These are phyloP conservation scores for Alfaro cultratus DNA, from an alignment of 2,797 vertebrate species.

Conservation along the genomic window DNA sequence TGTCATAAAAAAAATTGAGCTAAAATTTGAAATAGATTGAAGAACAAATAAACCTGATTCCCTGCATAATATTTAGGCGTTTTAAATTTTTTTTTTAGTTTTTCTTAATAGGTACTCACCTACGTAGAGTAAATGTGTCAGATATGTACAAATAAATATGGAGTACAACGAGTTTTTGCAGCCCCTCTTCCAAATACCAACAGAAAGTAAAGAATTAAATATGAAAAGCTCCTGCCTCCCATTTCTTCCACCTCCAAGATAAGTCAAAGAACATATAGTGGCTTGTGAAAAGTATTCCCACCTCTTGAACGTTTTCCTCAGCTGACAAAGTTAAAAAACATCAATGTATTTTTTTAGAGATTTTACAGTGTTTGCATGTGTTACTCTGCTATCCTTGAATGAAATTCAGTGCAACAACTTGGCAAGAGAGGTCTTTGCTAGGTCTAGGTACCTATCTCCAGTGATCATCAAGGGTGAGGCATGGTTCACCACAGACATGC, in stretches of 20 bases:
- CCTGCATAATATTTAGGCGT: constrained; percentile 5
- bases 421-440: not conserved
- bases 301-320: not conserved
- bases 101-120: constrained; percentile 6
- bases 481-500: not conserved
- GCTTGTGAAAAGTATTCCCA: not conserved
- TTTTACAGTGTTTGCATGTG: not conserved
- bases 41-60: not conserved
- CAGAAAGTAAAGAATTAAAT: constrained; percentile 1
- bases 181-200: not conserved
- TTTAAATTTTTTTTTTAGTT: not conserved
- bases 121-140: constrained; percentile 1
- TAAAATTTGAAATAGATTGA: not conserved
- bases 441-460: not conserved
- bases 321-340: not conserved
- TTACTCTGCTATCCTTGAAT: not conserved
- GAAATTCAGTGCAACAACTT: not conserved
- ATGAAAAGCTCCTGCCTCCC: not conserved
- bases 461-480: not conserved
- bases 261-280: constrained; percentile 6
- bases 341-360: not conserved
- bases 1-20: not conserved
- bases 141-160: constrained; percentile 71
- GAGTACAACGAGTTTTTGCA: constrained; percentile 14
- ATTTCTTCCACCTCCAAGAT: not conserved